These are phyloP conservation scores for Tauraco hartlaubi DNA, from an alignment of 2,797 vertebrate species.

Conservation along the genomic window DNA sequence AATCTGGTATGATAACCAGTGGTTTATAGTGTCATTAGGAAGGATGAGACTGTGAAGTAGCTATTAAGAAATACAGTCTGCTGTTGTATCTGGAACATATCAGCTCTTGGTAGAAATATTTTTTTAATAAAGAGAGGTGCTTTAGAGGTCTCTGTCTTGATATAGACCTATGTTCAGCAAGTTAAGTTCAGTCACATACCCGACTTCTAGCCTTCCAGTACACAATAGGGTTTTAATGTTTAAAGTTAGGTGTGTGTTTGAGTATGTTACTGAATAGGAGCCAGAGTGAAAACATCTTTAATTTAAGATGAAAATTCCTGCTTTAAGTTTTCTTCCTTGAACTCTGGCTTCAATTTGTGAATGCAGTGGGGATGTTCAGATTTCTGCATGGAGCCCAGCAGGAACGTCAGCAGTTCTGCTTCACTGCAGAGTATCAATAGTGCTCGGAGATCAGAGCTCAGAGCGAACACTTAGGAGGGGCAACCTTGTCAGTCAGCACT, in stretches of 20 bases:
- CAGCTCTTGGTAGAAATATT: not conserved
- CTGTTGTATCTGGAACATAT: not conserved
- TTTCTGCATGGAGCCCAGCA: not conserved
- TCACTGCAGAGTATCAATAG: constrained; percentile 49
- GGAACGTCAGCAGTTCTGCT: constrained; percentile 64
- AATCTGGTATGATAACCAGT: not conserved
- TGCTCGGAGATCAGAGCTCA: constrained; percentile 55
- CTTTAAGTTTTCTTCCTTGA: constrained; percentile 52
- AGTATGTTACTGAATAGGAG: not conserved
- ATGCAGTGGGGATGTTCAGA: not conserved
- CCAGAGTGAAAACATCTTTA: not conserved
- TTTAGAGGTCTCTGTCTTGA: not conserved
- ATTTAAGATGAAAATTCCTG: constrained; percentile 37
- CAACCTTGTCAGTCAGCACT: constrained; percentile 66
- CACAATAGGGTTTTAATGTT: not conserved
- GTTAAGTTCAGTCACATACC: not conserved
- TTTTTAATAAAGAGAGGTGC: constrained; percentile 26
- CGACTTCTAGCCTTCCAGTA: not conserved
- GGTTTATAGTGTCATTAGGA: not conserved
- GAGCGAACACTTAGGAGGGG: constrained; percentile 37
- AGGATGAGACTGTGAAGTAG: not conserved
- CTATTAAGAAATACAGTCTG: not conserved
- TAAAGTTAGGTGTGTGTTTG: not conserved
- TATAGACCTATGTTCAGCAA: not conserved
- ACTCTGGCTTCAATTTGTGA: constrained; percentile 32